A percentile compares a stretch with the other conserved stretches of the same genome.
Conservation (phyloP, 2,797 vertebrate genomes). For the Scolopax rusticola region DNA sequence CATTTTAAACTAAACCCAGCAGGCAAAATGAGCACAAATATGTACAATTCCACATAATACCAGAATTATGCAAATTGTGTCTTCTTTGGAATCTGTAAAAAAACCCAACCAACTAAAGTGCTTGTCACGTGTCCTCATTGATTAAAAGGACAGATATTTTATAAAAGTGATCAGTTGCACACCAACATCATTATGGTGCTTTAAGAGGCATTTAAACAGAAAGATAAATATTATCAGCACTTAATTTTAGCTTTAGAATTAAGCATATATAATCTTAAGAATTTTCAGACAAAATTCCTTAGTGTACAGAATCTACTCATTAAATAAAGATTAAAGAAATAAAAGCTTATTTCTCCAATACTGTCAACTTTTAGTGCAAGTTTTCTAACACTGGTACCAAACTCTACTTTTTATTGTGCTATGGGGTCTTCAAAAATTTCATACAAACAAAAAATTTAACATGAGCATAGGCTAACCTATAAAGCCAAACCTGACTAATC, state of each 20-base stretch:
- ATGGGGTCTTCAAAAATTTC: not conserved
- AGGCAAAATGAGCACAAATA: not conserved
- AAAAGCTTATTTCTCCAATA: not conserved
- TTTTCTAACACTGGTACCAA: not conserved
- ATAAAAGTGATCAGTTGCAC: not conserved
- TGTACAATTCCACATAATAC: not conserved
- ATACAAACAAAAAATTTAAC: not conserved
- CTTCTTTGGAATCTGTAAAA: constrained; percentile 27
- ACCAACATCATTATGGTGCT: constrained; percentile 9
- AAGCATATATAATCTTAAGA: not conserved
- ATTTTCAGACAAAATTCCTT: constrained; percentile 33
- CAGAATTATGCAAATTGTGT: not conserved
- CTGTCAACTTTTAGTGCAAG: not conserved
- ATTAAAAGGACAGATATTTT: not conserved
- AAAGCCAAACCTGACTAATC: not conserved
- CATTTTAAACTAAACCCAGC: constrained; percentile 3
- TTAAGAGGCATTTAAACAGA: constrained; percentile 17
- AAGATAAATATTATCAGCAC: constrained; percentile 55
- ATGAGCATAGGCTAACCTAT: not conserved
- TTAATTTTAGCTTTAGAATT: constrained; percentile 34
- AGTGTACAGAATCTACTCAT: not conserved
- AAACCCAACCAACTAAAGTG: constrained; percentile 24
- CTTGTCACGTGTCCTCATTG: constrained; percentile 3
- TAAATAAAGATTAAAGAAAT: not conserved
- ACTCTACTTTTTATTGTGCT: not conserved